Base-by-base conservation (phyloP, 1,140 invertebrate genomes). In the Chironomus tepperi region DNA sequence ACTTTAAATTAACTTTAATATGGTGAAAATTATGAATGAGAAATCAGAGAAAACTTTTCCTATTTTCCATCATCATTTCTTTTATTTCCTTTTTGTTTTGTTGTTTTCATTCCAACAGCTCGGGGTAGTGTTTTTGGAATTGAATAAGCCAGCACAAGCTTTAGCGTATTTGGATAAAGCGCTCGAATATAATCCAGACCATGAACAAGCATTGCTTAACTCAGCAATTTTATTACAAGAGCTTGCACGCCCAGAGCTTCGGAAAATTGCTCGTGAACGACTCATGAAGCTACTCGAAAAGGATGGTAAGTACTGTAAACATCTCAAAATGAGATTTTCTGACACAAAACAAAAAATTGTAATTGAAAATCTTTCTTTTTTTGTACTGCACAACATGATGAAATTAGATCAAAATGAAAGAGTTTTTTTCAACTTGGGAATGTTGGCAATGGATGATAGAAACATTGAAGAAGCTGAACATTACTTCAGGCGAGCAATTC, bases 361-460 rank as follows among this genome's bases (percentile, higher is more conserved):
- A 15, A 12, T 42, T 15, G 21, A 34, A n/a, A 43, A 16, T 10
- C 7, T 7, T 57, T 57, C 73, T 42, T 15, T 73, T 24, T 8
- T 42, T 42, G 21, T 73, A 47, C 8, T 73, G 24, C n/a, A 16
- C 47, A 57, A 57, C 3, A 57, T n/a, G n/a, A 57, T 57, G n/a
- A 57, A 57, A 57, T 19, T 21, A 90, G 88, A 88, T 0, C 89
- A 88, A 74, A 96, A 96, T 80, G 94, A 97, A 79, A 86, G 94
- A 74, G 92, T 96, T 2, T 93, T 94, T 81, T 98, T 98, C 81
- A 97, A 98, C 84, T 85, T 98, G 65, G 95, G 94, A 75, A 98
- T 98, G 96, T 83, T 98, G 43, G 93, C 94, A 16, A 98, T 97
- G 95, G 96, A 98, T 81, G 94, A 96, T 79, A 89, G 91, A 43